phyloP scores from a whole-genome alignment of 2,888 invertebrate genomes.

The Brenthis ino region DNA sequence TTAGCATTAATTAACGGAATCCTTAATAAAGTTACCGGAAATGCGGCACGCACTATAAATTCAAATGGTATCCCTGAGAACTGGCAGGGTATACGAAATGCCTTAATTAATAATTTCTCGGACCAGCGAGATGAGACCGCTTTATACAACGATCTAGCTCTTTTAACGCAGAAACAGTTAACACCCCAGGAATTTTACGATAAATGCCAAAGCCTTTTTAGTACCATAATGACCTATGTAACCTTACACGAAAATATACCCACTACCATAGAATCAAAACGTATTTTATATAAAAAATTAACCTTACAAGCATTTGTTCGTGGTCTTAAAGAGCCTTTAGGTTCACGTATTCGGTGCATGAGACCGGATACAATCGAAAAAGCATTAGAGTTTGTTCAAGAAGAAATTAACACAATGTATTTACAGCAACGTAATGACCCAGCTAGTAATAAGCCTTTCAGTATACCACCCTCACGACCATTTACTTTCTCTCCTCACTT shows the following conservation, averaged over 20 bases:
- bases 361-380: slow-evolving; percentile 13
- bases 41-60: too few relatives aligned
- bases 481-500: neutral
- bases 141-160: slow-evolving; percentile 43
- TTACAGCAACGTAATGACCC: slow-evolving; percentile 15
- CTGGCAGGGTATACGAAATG: too few relatives aligned
- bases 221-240: slow-evolving; percentile 17
- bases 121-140: slow-evolving; percentile 45
- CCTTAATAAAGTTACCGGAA: too few relatives aligned
- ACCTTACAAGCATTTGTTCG: slow-evolving; percentile 17
- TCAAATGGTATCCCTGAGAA: too few relatives aligned
- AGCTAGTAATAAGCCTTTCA: neutral
- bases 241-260: slow-evolving; percentile 17
- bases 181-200: slow-evolving; percentile 17
- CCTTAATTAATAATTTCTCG: too few relatives aligned
- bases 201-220: slow-evolving; percentile 19
- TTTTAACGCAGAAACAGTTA: slow-evolving; percentile 27
- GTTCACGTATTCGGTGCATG: slow-evolving; percentile 19
- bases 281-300: slow-evolving; percentile 17
- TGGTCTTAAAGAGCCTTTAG: slow-evolving; percentile 13
- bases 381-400: slow-evolving; percentile 16
- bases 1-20: too few relatives aligned
- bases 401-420: slow-evolving; percentile 13
- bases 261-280: slow-evolving; percentile 34
- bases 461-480: neutral